A percentile compares a stretch with the other conserved stretches of the same genome.
Evolutionary conservation across 1,140 invertebrate species (phyloP).

Genomic region (Eulimnadia texana): DNA sequence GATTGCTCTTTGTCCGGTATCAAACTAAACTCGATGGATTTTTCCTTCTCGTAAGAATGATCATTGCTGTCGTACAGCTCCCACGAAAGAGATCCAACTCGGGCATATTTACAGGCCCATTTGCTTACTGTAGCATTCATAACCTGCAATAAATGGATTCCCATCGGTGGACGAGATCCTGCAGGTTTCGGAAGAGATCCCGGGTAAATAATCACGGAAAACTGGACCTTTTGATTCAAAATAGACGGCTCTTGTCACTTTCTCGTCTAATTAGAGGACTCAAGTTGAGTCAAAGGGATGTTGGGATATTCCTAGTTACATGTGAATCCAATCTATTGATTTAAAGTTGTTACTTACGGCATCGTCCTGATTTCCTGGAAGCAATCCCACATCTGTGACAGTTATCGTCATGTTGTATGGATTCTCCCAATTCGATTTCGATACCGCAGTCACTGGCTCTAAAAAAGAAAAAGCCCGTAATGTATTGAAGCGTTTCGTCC

Average conservation of each 20-base stretch:
- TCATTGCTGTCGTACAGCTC: background rate
- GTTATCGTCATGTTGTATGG: constrained; percentile 29
- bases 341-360: constrained; percentile 2
- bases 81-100: background rate
- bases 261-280: background rate
- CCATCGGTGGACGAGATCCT: background rate
- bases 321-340: background rate
- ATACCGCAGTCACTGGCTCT: background rate
- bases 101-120: background rate
- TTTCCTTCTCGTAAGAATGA: background rate
- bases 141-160: background rate
- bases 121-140: constrained; percentile 1
- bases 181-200: background rate
- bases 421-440: background rate
- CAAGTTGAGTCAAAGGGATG: no score
- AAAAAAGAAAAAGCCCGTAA: background rate
- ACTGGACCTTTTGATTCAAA: background rate
- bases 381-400: constrained; percentile 28
- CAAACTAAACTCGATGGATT: background rate
- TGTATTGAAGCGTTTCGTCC: background rate
- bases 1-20: background rate
- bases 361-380: constrained; percentile 23
- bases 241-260: background rate
- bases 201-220: background rate
- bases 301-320: background rate